These are phyloP conservation scores for Aurelia coerulea DNA, from an alignment of 30 jellyfish, hydroid and myxozoan genomes.

Conservation along the genomic window DNA sequence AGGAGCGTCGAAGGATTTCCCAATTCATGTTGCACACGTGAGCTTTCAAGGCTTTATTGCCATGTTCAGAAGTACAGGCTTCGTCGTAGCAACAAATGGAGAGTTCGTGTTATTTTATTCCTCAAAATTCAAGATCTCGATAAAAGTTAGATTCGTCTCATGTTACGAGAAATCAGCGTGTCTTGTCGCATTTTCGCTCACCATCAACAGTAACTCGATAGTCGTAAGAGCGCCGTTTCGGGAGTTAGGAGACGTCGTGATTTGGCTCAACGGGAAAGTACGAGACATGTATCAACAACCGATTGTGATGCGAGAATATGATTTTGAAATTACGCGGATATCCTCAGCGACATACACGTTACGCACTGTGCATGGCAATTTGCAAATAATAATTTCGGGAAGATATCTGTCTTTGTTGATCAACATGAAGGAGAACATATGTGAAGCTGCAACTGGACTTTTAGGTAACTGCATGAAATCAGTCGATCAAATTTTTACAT, in stretches of 20 bases:
- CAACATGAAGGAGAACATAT: constrained; percentile 27
- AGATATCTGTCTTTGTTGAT: constrained; percentile 25
- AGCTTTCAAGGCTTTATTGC: constrained; percentile 43
- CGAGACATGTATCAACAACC: constrained; percentile 41
- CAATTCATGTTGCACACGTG: constrained; percentile 25
- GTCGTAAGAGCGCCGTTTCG: constrained; percentile 57
- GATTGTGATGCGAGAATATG: background rate
- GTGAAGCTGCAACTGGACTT: constrained; percentile 36
- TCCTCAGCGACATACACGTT: background rate
- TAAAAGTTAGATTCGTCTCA: constrained; percentile 45
- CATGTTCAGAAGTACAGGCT: constrained; percentile 56
- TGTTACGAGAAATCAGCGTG: constrained; percentile 40
- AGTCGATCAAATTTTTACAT: constrained; percentile 6
- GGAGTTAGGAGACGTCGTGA: constrained; percentile 1
- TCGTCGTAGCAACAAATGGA: constrained; percentile 1
- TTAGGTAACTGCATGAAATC: constrained; percentile 31
- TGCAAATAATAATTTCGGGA: constrained; percentile 22
- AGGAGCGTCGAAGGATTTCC: constrained; percentile 1
- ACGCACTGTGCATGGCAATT: constrained; percentile 8
- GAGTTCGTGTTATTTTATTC: constrained; percentile 50
- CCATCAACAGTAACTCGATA: background rate
- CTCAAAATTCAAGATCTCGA: constrained; percentile 24
- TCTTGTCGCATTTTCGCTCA: constrained; percentile 43
- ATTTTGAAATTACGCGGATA: constrained; percentile 17
- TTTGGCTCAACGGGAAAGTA: constrained; percentile 48